Percentiles rank a stretch among this genome's conserved stretches.
Evolutionary conservation across 1,140 invertebrate species (phyloP).

Genomic region (Orchestia grillus): DNA sequence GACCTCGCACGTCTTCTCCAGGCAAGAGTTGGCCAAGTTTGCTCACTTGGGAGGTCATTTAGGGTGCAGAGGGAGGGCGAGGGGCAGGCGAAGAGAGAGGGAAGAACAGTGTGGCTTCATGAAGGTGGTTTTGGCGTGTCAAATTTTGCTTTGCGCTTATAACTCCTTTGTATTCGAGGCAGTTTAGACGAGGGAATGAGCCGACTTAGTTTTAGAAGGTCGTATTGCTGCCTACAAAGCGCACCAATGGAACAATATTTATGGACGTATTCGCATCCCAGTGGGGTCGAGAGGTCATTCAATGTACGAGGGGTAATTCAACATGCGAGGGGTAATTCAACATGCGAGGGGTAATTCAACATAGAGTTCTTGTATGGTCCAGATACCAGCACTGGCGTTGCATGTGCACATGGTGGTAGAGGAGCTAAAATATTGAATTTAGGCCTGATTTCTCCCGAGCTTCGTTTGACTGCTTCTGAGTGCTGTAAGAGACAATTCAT

Average conservation of each 20-base stretch:
- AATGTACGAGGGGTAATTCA: too few species aligned
- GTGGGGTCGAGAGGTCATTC: too few species aligned
- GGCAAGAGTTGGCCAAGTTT: slow-evolving; percentile 47
- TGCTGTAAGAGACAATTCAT: too few species aligned
- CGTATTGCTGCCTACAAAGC: neutral
- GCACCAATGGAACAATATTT: neutral
- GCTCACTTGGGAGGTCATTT: slow-evolving; percentile 49
- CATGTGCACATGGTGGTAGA: too few species aligned
- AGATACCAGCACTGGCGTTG: too few species aligned
- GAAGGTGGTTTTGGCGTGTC: neutral
- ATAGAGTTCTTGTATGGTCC: too few species aligned
- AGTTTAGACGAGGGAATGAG: neutral
- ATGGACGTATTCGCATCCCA: neutral
- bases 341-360: too few species aligned
- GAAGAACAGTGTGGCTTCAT: neutral
- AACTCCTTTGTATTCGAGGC: neutral
- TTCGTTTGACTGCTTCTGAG: too few species aligned
- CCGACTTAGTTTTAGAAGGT: neutral
- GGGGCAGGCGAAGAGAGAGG: neutral
- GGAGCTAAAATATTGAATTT: too few species aligned
- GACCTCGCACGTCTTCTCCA: slow-evolving; percentile 49
- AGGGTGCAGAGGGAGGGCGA: neutral
- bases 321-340: too few species aligned
- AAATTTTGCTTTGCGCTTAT: slow-evolving; percentile 21
- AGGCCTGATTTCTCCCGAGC: too few species aligned